Evolutionary conservation across 1,140 invertebrate genomes (phyloP).

Genomic region (Ptiloglossa arizonensis): DNA sequence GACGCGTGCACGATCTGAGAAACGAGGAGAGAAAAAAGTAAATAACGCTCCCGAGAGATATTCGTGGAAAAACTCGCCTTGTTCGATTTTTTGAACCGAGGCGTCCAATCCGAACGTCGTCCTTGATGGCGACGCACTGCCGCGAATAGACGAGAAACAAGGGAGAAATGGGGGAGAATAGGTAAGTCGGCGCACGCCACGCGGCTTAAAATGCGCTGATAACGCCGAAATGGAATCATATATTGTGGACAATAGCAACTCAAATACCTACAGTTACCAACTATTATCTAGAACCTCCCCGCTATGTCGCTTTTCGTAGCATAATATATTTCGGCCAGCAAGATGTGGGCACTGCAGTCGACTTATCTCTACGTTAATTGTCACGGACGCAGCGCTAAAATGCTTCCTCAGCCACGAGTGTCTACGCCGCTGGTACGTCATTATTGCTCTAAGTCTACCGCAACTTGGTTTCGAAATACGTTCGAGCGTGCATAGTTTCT

Average conservation of each 20-base stretch:
- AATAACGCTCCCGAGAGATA: neutral
- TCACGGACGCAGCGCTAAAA: conserved; percentile 69
- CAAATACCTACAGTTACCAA: conserved; percentile 44
- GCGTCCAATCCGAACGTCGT: neutral
- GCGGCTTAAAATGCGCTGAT: conserved; percentile 14
- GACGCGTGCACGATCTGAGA: neutral
- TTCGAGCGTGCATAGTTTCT: too few species aligned
- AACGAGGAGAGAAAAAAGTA: neutral
- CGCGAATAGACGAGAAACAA: neutral
- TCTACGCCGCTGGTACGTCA: conserved; percentile 63
- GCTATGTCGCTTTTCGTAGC: conserved; percentile 29
- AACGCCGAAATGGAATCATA: conserved; percentile 16
- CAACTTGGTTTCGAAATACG: too few species aligned
- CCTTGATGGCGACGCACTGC: neutral
- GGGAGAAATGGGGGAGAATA: conserved; percentile 11
- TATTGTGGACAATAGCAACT: conserved; percentile 37
- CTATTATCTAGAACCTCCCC: conserved; percentile 33
- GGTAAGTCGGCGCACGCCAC: conserved; percentile 23
- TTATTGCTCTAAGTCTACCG: conserved; percentile 45
- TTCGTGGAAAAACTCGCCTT: neutral
- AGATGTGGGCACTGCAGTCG: conserved; percentile 58
- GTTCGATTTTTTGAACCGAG: neutral
- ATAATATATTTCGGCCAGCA: conserved; percentile 61
- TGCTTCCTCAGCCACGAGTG: conserved; percentile 56
- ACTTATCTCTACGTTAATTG: conserved; percentile 66